Base-by-base conservation (phyloP, 1,140 invertebrate genomes). In the Andrena cerasifolii region DNA sequence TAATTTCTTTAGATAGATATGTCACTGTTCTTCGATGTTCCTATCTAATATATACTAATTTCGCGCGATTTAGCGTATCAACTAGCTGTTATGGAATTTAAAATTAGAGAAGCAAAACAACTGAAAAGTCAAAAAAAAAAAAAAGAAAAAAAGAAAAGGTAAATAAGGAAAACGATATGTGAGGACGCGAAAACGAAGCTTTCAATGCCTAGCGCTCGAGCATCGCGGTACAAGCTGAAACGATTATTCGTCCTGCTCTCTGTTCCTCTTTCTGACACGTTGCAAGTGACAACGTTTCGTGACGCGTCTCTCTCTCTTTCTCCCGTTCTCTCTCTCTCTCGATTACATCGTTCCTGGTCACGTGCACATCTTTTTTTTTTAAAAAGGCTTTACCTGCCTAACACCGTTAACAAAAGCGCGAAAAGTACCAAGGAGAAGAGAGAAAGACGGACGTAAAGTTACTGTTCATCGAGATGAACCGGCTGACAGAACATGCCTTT, bases 21-120 rank as follows among this genome's bases (percentile, higher is more conserved):
- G 28, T 67, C 24, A 33, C 40, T 51, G 45, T 68, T 77, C 49
- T 51, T 82, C 54, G 80, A 85, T 79, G 83, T 85, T 85, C 83
- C 83, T 85, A 79, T 66, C 40, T 70, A 74, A 63, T 70, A 43
- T 36, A 53, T 70, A 67, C 36, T 73, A 63, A 67, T 82, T 33
- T 61, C 47, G 63, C 54, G 36, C 33, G 8, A 54, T 78, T 62
- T 62, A 59, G 49, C 28, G 28, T 21, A 47, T 58, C 71, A 59
- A 68, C 28, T 61, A 81, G 40, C 59, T 45, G 40, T 65, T 47
- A 67, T 68, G 36, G 43, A 56, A 70, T 67, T 62, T 72, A 73
- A 24, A 51, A 26, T 66, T 61, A 43, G 31, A 65, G 61, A 26
- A 33, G n/a, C n/a, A 53, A 65, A 72, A 24, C n/a, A 3, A 36